These are phyloP conservation scores for Plemyria rubiginata DNA, from an alignment of 2,888 invertebrate genomes.

Conservation along the genomic window DNA sequence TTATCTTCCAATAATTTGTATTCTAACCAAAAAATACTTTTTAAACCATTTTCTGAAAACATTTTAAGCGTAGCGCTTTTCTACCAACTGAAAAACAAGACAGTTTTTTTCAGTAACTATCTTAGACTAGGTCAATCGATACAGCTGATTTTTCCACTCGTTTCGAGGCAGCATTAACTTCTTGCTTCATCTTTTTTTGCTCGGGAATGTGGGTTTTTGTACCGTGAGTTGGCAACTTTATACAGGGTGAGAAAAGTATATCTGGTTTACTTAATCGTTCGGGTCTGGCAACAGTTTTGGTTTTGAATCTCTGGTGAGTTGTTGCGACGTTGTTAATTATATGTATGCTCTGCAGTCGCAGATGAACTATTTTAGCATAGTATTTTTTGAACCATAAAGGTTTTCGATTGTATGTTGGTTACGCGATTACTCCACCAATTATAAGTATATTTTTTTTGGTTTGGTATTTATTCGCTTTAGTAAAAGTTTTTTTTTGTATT, in stretches of 20 bases:
- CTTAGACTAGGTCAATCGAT: constrained; percentile 26
- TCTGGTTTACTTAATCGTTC: not conserved
- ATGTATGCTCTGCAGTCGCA: too few relatives aligned
- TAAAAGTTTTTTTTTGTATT: too few relatives aligned
- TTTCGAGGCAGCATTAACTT: constrained; percentile 21
- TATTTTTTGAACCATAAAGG: too few relatives aligned
- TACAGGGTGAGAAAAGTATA: constrained; percentile 14
- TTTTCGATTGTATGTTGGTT: too few relatives aligned
- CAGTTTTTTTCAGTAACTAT: constrained; percentile 13
- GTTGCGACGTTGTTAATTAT: not conserved
- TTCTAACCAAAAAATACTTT: not conserved
- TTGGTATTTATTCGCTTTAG: too few relatives aligned
- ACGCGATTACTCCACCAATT: too few relatives aligned
- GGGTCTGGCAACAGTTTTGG: not conserved
- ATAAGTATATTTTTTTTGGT: too few relatives aligned
- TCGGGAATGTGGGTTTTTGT: constrained; percentile 26
- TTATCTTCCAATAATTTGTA: not conserved
- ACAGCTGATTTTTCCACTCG: constrained; percentile 13
- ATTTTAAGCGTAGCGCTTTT: constrained; percentile 2
- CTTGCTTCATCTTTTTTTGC: constrained; percentile 24
- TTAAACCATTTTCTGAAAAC: not conserved
- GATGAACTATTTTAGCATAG: too few relatives aligned
- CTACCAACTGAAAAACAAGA: constrained; percentile 1
- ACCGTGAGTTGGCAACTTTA: constrained; percentile 20
- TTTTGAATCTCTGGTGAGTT: not conserved